These are phyloP conservation scores for Acanthurus tractus DNA, from an alignment of 2,797 vertebrate species.

Conservation along the genomic window DNA sequence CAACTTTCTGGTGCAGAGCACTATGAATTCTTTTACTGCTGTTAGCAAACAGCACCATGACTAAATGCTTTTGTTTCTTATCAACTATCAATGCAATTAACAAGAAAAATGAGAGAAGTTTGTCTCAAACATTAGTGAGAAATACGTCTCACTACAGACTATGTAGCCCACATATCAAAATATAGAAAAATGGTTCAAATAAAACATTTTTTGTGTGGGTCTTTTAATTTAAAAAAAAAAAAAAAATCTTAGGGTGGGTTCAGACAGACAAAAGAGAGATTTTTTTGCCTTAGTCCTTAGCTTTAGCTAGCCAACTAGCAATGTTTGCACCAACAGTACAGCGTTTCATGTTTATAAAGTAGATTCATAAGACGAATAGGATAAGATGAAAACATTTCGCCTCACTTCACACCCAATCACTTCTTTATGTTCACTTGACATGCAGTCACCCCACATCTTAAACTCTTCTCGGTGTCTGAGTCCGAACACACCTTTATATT, in stretches of 20 bases:
- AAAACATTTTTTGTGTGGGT: neutral
- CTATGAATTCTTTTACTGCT: neutral
- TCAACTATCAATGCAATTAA: neutral
- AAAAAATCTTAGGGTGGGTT: neutral
- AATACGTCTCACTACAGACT: constrained; percentile 15
- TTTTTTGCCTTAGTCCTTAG: neutral
- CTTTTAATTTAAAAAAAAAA: constrained; percentile 8
- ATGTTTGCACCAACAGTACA: neutral
- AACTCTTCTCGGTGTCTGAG: neutral
- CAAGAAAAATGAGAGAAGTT: neutral
- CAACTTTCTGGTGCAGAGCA: neutral
- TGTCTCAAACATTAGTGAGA: constrained; percentile 4
- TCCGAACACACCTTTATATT: neutral
- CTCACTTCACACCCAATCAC: neutral
- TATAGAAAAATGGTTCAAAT: neutral
- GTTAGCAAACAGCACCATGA: neutral
- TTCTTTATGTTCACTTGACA: constrained; percentile 1
- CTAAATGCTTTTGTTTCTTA: constrained; percentile 7
- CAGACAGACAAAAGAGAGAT: no score
- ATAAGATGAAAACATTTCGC: neutral
- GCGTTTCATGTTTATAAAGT: neutral
- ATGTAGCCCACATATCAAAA: neutral
- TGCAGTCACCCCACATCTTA: constrained; percentile 3
- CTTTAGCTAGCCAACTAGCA: neutral
- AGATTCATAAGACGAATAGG: neutral